Percentiles rank a stretch among this genome's conserved stretches.
phyloP scores from a whole-genome alignment of 2,888 invertebrate species.

The Troides helena region DNA sequence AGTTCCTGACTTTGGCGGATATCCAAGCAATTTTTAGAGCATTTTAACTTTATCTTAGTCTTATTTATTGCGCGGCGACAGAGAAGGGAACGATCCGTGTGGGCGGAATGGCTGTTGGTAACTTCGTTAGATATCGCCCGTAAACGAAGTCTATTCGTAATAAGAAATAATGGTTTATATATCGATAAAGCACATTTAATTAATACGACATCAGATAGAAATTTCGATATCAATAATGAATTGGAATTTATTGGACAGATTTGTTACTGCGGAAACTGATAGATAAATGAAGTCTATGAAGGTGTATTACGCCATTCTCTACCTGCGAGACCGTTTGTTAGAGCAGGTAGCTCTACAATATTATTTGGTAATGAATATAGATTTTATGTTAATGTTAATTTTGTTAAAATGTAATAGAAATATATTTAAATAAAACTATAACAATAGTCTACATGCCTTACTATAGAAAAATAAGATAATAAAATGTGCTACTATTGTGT shows the following conservation, averaged over 20 bases:
- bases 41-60: constrained; percentile 8
- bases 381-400: too few species aligned
- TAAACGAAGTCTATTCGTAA: constrained; percentile 6
- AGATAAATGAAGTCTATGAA: neutral
- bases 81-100: constrained; percentile 15
- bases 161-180: constrained; percentile 2
- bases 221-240: neutral
- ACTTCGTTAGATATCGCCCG: constrained; percentile 3
- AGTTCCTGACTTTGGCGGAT: constrained; percentile 29
- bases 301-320: neutral
- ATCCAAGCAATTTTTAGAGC: constrained; percentile 29
- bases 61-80: constrained; percentile 4
- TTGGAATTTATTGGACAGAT: neutral
- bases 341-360: neutral
- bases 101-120: constrained; percentile 5
- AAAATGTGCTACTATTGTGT: too few species aligned
- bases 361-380: too few species aligned
- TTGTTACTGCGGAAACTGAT: neutral
- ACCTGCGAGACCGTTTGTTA: neutral
- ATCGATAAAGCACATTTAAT: constrained; percentile 27
- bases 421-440: too few species aligned
- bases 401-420: too few species aligned
- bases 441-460: too few species aligned
- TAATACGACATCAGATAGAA: constrained; percentile 33
- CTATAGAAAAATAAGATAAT: too few species aligned